A percentile compares a stretch with the other conserved stretches of the same genome.
Conservation (phyloP, 1,140 invertebrate genomes). For the Drosophila pallidifrons region DNA sequence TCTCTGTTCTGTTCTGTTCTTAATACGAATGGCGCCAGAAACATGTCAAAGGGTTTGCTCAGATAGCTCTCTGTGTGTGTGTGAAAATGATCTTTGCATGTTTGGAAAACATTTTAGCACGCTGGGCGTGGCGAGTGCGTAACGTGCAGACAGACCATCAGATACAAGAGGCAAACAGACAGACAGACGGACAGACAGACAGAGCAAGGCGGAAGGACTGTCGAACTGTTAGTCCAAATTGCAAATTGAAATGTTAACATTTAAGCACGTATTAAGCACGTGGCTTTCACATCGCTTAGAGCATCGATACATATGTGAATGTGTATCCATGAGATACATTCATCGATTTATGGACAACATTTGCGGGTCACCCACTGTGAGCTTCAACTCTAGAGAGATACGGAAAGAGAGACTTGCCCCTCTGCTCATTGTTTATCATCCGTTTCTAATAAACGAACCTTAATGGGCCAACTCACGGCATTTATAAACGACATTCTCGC, state of each 20-base stretch:
- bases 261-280: constrained; percentile 77
- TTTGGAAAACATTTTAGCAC: constrained; percentile 78
- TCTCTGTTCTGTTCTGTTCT: constrained; percentile 18
- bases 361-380: constrained; percentile 32
- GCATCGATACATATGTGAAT: no score
- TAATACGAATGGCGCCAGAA: constrained; percentile 47
- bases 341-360: constrained; percentile 62
- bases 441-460: constrained; percentile 67
- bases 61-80: constrained; percentile 23
- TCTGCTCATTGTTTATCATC: constrained; percentile 56
- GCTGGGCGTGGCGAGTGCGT: constrained; percentile 75
- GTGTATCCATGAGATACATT: constrained; percentile 65
- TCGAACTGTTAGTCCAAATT: constrained; percentile 56
- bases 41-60: constrained; percentile 77
- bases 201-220: constrained; percentile 17
- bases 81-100: constrained; percentile 78
- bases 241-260: constrained; percentile 82
- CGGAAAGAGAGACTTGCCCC: constrained; percentile 7
- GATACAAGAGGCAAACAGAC: constrained; percentile 18
- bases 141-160: constrained; percentile 46
- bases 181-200: constrained; percentile 30
- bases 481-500: constrained; percentile 51
- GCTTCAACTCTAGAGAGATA: no score
- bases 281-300: constrained; percentile 25
- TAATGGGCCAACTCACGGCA: constrained; percentile 69